These are phyloP conservation scores for Eumacrocentrus americanus DNA, from an alignment of 2,888 invertebrate genomes.

Conservation along the genomic window DNA sequence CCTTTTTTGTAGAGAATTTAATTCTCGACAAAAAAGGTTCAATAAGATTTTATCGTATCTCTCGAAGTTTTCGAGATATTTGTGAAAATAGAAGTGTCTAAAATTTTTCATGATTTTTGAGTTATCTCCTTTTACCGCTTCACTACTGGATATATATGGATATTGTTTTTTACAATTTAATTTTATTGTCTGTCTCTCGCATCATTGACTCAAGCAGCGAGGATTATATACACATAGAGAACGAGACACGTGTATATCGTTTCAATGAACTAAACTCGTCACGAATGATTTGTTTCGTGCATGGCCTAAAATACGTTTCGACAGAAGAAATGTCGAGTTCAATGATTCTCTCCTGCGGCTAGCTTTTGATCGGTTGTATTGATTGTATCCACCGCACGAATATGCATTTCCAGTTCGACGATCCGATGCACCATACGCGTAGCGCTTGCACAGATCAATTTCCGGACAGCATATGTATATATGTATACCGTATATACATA, in stretches of 20 bases:
- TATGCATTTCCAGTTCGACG: slow-evolving; percentile 18
- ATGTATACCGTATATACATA: slow-evolving; percentile 1
- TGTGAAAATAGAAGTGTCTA: too few relatives aligned
- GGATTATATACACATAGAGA: too few relatives aligned
- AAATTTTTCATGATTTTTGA: too few relatives aligned
- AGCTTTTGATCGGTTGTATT: slow-evolving; percentile 22
- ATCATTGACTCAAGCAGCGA: not conserved
- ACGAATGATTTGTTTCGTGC: not conserved
- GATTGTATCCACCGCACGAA: slow-evolving; percentile 6
- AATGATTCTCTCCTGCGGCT: slow-evolving; percentile 17
- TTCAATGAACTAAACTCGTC: too few relatives aligned
- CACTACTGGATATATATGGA: too few relatives aligned
- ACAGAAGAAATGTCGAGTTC: slow-evolving; percentile 1
- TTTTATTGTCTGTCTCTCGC: not conserved
- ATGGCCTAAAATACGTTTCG: not conserved
- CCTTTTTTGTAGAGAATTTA: too few relatives aligned
- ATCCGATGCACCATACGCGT: slow-evolving; percentile 14
- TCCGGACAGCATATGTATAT: slow-evolving; percentile 15
- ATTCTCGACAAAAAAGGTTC: too few relatives aligned
- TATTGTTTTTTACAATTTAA: too few relatives aligned
- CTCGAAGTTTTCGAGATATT: too few relatives aligned
- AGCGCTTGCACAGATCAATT: slow-evolving; percentile 22
- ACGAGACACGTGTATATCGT: too few relatives aligned
- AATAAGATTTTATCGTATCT: too few relatives aligned
- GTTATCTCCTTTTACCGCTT: too few relatives aligned